Conservation (phyloP, 2,888 invertebrate species). For the Caenorhabditis zanzibari region DNA sequence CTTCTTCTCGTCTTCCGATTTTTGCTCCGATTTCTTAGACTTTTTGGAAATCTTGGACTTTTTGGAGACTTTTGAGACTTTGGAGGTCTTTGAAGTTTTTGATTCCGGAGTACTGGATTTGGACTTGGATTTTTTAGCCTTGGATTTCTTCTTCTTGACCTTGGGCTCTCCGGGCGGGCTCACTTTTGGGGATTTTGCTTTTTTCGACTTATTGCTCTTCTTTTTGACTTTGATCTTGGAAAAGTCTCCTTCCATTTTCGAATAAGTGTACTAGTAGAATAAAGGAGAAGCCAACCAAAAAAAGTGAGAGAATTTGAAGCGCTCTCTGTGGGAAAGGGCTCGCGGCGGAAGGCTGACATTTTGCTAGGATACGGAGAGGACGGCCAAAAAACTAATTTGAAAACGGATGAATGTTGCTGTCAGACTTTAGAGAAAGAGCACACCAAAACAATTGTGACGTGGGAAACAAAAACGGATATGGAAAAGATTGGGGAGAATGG, state of each 20-base stretch:
- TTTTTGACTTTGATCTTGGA: constrained; percentile 41
- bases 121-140: too few species aligned
- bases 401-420: constrained; percentile 11
- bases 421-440: neutral
- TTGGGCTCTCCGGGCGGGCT: neutral
- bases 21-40: neutral
- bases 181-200: neutral
- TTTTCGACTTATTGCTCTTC: constrained; percentile 10
- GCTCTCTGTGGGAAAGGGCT: too few species aligned
- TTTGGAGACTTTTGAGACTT: constrained; percentile 20
- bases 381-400: constrained; percentile 4
- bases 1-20: constrained; percentile 2
- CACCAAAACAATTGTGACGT: constrained; percentile 2
- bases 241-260: constrained; percentile 37
- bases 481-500: too few species aligned
- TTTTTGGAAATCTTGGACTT: constrained; percentile 13
- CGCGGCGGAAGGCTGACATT: constrained; percentile 9
- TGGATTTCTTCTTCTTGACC: neutral
- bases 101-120: constrained; percentile 5
- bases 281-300: constrained; percentile 1
- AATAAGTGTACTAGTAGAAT: neutral
- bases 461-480: too few species aligned
- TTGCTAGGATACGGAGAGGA: constrained; percentile 31
- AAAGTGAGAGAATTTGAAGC: too few species aligned
- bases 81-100: constrained; percentile 20